Conservation (phyloP, 2,797 vertebrate species). For the Apogon talboti region DNA sequence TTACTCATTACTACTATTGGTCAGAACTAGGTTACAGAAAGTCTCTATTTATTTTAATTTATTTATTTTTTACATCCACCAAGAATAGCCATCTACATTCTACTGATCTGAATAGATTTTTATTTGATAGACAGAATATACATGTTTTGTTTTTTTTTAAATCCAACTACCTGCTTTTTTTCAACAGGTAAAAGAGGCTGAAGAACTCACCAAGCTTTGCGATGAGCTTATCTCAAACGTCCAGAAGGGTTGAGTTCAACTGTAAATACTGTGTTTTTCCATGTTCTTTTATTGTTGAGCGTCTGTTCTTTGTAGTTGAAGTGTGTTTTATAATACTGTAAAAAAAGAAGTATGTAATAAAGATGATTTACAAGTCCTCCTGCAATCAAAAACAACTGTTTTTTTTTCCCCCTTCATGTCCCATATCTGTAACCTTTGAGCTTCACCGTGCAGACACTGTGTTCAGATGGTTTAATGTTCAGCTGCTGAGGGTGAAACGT, state of each 20-base stretch:
- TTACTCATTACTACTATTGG: no score
- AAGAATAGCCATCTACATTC: no score
- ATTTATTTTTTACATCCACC: no score
- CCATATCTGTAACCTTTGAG: no score
- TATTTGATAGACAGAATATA: neutral
- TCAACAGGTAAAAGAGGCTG: constrained; percentile 89
- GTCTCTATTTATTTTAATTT: no score
- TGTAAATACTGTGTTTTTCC: constrained; percentile 50
- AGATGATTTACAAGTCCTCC: constrained; percentile 32
- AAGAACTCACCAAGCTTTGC: constrained; percentile 93
- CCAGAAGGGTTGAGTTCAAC: constrained; percentile 71
- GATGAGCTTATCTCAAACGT: constrained; percentile 94
- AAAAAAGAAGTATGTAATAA: constrained; percentile 59
- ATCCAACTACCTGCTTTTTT: neutral
- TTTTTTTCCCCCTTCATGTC: no score
- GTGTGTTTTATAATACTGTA: constrained; percentile 61
- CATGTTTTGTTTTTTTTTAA: no score
- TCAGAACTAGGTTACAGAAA: no score
- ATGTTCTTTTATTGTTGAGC: constrained; percentile 5
- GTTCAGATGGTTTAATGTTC: no score
- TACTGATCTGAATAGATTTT: neutral
- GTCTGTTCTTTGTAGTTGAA: constrained; percentile 12
- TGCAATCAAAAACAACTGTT: no score
- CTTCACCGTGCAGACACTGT: no score
- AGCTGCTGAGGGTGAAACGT: no score